These are phyloP conservation scores for Pandemis heparana DNA, from an alignment of 2,888 invertebrate genomes.

Conservation along the genomic window DNA sequence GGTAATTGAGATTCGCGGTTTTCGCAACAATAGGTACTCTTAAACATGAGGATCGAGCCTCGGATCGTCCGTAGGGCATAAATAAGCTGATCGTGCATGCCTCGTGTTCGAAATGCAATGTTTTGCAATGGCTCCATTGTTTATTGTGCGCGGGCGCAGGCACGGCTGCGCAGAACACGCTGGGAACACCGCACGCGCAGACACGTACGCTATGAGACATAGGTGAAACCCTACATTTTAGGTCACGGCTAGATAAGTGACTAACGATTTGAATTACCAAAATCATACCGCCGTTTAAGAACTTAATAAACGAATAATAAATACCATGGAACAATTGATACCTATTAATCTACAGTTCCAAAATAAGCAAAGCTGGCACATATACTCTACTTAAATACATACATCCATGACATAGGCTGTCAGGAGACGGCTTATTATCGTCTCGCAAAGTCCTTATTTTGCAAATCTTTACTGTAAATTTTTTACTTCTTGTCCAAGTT, in stretches of 20 bases:
- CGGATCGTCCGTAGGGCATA: slow-evolving; percentile 64
- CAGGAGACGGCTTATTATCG: no score
- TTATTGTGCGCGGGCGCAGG: slow-evolving; percentile 59
- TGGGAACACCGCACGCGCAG: slow-evolving; percentile 24
- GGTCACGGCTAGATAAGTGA: slow-evolving; percentile 12
- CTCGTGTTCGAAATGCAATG: slow-evolving; percentile 52
- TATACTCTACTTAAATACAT: no score
- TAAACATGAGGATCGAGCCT: slow-evolving; percentile 45
- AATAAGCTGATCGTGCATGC: slow-evolving; percentile 67
- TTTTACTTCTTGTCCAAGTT: no score
- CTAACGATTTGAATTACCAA: not conserved
- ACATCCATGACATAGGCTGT: no score
- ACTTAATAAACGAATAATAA: no score
- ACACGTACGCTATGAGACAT: slow-evolving; percentile 24
- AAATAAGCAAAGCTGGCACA: no score
- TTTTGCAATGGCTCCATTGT: slow-evolving; percentile 70
- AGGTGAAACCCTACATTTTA: slow-evolving; percentile 13
- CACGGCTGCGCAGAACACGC: slow-evolving; percentile 39
- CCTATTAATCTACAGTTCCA: no score
- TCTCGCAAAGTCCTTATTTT: no score
- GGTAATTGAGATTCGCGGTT: slow-evolving; percentile 35
- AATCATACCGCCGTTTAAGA: not conserved
- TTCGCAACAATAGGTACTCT: slow-evolving; percentile 40
- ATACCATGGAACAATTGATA: no score
- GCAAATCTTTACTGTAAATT: no score